These are phyloP conservation scores for Erebia epiphron DNA, from an alignment of 2,888 invertebrate species.

Conservation along the genomic window DNA sequence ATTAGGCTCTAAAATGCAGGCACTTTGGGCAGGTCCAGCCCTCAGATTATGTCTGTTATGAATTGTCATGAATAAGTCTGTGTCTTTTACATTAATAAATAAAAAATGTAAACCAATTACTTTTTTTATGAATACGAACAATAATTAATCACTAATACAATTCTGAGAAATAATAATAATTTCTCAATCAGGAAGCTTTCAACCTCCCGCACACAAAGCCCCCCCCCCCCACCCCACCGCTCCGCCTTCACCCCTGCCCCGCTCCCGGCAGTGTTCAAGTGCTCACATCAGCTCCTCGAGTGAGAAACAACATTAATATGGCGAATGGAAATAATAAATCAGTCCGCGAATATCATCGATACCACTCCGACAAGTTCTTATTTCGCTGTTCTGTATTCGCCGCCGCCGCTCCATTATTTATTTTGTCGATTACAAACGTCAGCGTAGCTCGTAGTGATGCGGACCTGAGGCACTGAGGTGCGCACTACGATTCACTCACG, in stretches of 20 bases:
- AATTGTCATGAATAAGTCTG: too few relatives aligned
- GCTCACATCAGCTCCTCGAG: conserved; percentile 8
- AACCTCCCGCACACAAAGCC: conserved; percentile 5
- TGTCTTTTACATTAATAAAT: too few relatives aligned
- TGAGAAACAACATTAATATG: conserved; percentile 40
- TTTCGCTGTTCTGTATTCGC: conserved; percentile 14
- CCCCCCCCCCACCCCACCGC: background rate
- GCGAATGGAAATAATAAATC: conserved; percentile 42
- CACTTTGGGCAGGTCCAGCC: too few relatives aligned
- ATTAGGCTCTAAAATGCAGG: too few relatives aligned
- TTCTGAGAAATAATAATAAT: conserved; percentile 26
- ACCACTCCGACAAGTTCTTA: conserved; percentile 32
- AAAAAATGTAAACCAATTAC: background rate
- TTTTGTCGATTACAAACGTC: conserved; percentile 34
- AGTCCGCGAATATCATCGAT: conserved; percentile 39
- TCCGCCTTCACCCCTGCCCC: background rate
- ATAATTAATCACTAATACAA: conserved; percentile 28
- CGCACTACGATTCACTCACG: background rate
- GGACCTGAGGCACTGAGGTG: background rate
- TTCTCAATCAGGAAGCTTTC: conserved; percentile 34
- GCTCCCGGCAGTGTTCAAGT: background rate
- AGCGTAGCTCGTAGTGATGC: conserved; percentile 20
- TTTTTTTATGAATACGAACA: background rate
- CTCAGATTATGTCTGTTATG: too few relatives aligned
- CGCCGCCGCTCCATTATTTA: conserved; percentile 32